A percentile compares a stretch with the other conserved stretches of the same genome.
Evolutionary conservation across 1,140 invertebrate species (phyloP).

Genomic region (Pogonomyrmex barbatus): DNA sequence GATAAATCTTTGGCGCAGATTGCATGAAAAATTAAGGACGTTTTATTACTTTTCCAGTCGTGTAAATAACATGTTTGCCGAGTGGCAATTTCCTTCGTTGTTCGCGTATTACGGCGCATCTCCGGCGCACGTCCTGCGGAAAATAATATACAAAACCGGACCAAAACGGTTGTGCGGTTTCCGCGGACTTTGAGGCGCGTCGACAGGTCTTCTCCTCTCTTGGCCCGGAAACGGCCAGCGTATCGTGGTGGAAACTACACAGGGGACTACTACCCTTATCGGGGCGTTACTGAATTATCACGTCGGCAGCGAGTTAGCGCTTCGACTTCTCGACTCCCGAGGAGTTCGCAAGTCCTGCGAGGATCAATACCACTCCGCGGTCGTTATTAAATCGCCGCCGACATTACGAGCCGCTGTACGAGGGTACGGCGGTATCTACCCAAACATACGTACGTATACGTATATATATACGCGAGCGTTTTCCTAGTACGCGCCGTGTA

Average conservation of each 20-base stretch:
- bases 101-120: slow-evolving; percentile 16
- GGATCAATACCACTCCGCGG: slow-evolving; percentile 72
- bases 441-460: not conserved
- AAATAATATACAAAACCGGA: slow-evolving; percentile 56
- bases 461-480: not conserved
- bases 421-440: slow-evolving; percentile 18
- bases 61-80: slow-evolving; percentile 9
- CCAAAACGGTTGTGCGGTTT: slow-evolving; percentile 53
- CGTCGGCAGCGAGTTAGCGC: slow-evolving; percentile 64
- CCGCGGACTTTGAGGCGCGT: slow-evolving; percentile 42
- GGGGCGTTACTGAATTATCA: slow-evolving; percentile 72
- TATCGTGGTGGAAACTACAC: slow-evolving; percentile 19
- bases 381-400: slow-evolving; percentile 75
- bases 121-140: not conserved
- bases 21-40: not conserved
- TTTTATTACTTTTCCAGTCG: not conserved
- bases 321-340: slow-evolving; percentile 56
- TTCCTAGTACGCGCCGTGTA: not conserved
- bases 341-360: slow-evolving; percentile 58
- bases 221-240: slow-evolving; percentile 26
- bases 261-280: slow-evolving; percentile 47
- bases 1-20: not conserved
- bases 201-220: slow-evolving; percentile 23
- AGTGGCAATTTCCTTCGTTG: slow-evolving; percentile 9
- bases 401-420: slow-evolving; percentile 60